Base-by-base conservation (phyloP, 1,140 invertebrate species). In the Hesperophylax magnus region DNA sequence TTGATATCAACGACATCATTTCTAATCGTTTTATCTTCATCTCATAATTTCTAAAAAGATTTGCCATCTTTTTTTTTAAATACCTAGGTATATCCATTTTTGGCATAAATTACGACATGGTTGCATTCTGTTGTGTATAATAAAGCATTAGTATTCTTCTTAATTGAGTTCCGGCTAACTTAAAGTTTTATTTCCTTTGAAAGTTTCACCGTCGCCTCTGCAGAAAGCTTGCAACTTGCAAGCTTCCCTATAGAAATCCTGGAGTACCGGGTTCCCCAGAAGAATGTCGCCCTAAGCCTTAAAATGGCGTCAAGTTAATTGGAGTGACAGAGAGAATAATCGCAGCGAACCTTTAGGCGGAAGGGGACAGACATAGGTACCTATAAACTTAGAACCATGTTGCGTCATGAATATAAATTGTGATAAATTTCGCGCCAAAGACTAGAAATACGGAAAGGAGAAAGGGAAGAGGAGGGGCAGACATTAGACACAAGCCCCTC, bases 341-440 rank as follows among this genome's bases (percentile, higher is more conserved):
- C 61, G 17, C 61, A 22, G 72, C 54, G 61, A 60, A 39, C 65
- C 75, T 60, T 60, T 15, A 20, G 77, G 27, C 31, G 24, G 52
- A 71, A 31, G 39, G 27, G 65, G 77, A 71, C 18, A 47, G 77
- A 53, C 22, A 52, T 72, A 81, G 69, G 65, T 74, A n/a, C n/a
- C n/a, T n/a, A 77, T 69, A 81, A 77, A 69, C 60, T 81, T 77
- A 81, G 69, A 79, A 76, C 31, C 77, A 79, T 89, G 88, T 88
- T 89, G 88, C 88, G 87, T 88, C 86, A 90, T 90, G 89, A 90
- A 90, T 90, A 90, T 89, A 90, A 90, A 90, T 89, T 87, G 88
- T 90, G 87, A 89, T 90, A 89, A 90, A 90, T 90, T 90, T 89
- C 86, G 85, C 85, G 82, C 85, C 54, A 79, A 58, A 82, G 60